Conservation (phyloP, 1,140 invertebrate species). For the Portunus trituberculatus region DNA sequence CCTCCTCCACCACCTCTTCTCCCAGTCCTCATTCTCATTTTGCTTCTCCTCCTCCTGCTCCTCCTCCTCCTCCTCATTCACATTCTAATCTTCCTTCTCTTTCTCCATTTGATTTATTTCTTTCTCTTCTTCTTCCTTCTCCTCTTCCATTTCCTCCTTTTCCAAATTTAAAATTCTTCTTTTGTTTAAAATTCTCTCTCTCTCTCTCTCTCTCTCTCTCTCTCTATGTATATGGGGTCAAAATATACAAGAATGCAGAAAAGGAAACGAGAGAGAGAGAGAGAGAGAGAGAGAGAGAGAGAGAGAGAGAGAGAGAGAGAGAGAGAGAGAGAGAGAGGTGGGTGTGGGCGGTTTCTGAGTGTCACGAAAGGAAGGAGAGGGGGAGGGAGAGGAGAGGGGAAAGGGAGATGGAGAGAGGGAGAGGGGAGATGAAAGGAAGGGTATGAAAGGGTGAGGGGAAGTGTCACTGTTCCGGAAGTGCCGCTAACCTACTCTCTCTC, state of each 20-base stretch:
- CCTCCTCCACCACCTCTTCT: background rate
- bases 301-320: background rate
- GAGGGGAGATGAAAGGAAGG: background rate
- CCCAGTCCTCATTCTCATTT: background rate
- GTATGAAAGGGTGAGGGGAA: background rate
- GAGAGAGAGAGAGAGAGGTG: background rate
- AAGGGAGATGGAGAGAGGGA: background rate
- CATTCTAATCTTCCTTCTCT: background rate
- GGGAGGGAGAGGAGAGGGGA: background rate
- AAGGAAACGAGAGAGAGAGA: background rate
- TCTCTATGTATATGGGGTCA: background rate
- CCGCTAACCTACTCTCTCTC: background rate
- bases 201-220: too few relatives aligned
- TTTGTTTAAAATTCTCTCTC: too few relatives aligned
- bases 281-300: background rate
- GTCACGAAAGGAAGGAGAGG: background rate
- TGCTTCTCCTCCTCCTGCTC: background rate
- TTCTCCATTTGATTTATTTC: background rate
- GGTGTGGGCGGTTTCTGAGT: background rate
- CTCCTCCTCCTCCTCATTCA: background rate
- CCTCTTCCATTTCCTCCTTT: background rate
- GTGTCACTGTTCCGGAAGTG: background rate
- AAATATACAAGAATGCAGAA: background rate
- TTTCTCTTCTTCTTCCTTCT: background rate
- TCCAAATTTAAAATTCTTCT: background rate